Evolutionary conservation across 2,888 invertebrate genomes (phyloP), one percentile per base, ranked within the genome.

Genomic region (Priocnemis perturbator): DNA sequence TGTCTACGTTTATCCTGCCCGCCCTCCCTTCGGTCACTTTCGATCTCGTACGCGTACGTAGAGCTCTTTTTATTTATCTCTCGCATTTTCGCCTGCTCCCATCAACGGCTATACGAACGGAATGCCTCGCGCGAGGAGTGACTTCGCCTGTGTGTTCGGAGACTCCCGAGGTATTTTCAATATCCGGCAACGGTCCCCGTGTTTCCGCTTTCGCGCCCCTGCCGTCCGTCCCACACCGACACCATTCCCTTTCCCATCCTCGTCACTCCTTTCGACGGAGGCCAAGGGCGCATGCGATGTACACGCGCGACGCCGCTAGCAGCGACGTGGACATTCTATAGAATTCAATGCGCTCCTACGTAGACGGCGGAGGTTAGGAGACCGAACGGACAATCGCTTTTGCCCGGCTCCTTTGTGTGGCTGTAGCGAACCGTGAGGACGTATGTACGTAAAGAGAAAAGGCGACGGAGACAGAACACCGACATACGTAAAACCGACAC

Each of bases 161-260:
- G 78, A 70, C 77, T 81, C 81, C 77, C 79, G 78, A 82, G 84
- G 85, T 85, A 86, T 86, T 86, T 86, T 86, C 86, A 86, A 86
- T 86, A 86, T 86, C 86, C 86, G 85, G 79, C 73, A 68, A 70
- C 73, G 77, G 80, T 63, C 75, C 78, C 65, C 68, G 65, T 73
- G 76, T 78, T 80, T 78, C 79, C 77, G 77, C 64, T 73, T 71
- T 74, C 56, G 66, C 74, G 65, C 61, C 70, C 67, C 64, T 47
- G 63, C 64, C 61, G 26, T 59, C 61, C 7, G 23, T 26, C 3
- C 37, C 30, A 19, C 21, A 20, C 60, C 52, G 17, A 70, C 67
- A 78, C 70, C 69, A 65, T 70, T 61, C 70, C 63, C 63, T 59
- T 65, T 69, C 48, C 69, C 70, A 52, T 53, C 52, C 60, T 73